A percentile compares a stretch with the other conserved stretches of the same genome.
Evolutionary conservation across 2,888 invertebrate genomes (phyloP).

Genomic region (Drosophila anomalipes): DNA sequence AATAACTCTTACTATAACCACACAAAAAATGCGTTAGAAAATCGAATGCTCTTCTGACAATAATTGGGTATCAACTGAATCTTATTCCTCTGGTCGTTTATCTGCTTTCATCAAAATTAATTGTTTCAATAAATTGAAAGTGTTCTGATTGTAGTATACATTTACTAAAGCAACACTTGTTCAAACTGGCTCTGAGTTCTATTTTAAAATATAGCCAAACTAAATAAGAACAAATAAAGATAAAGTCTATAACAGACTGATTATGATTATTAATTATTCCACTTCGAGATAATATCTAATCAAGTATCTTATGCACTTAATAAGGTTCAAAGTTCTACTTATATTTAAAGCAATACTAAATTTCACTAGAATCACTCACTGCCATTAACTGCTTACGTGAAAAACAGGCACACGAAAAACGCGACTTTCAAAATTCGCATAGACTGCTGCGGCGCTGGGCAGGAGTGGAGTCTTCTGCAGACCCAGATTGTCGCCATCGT

Average conservation of each 20-base stretch:
- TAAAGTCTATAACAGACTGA: not conserved
- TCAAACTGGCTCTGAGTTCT: not conserved
- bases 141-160: not conserved
- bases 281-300: not conserved
- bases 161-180: not conserved
- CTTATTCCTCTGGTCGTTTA: not conserved
- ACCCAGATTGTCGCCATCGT: slow-evolving; percentile 87
- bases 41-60: not conserved
- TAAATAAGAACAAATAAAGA: not conserved
- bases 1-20: not conserved
- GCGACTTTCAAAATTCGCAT: slow-evolving; percentile 88
- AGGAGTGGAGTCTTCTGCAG: slow-evolving; percentile 89
- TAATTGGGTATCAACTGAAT: not conserved
- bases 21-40: not conserved
- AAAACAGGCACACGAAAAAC: slow-evolving; percentile 90
- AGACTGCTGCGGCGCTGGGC: slow-evolving; percentile 88
- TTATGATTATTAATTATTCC: not conserved
- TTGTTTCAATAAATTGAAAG: not conserved
- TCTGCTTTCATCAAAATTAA: not conserved
- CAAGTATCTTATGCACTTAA: not conserved
- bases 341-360: not conserved
- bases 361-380: not conserved
- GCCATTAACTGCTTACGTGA: slow-evolving; percentile 86
- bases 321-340: not conserved
- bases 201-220: not conserved